Evolutionary conservation across 1,140 invertebrate species (phyloP), one percentile per base, ranked within the genome.

Genomic region (Lepidurus packardi): DNA sequence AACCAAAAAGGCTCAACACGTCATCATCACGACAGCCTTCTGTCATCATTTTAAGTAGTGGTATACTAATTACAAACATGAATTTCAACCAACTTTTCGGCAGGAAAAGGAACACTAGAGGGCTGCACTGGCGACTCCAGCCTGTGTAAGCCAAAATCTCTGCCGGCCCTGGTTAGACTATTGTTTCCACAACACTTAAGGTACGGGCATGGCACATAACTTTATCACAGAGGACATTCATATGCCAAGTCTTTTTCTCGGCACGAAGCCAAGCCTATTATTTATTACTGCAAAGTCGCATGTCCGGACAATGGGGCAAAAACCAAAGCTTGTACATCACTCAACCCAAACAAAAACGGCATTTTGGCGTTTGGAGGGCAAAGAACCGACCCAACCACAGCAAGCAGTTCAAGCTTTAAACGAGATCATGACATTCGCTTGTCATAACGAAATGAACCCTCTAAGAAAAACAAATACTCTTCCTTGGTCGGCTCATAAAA

Each of bases 211-310:
- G 53, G 21, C 53, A 65, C 21, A 65, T 13, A 13, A 65, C 53
- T n/a, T 65, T 21, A 65, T 65, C 16, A 65, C 53, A 65, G 21
- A 21, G 53, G 53, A 65, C 53, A 65, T 65, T 65, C n/a, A 65
- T 7, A 65, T 21, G 13, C 53, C 53, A 7, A 65, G 21, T n/a
- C 16, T 16, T 65, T 21, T 65, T 65, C 1, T 3, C n/a, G 53
- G 9, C 21, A 21, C 53, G 53, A 21, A n/a, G 13, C 53, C 53
- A 65, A 65, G 53, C 21, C 53, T 9, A 21, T n/a, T 65, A 65
- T 65, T 65, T 65, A 65, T 65, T 65, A 21, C 53, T 16, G 53
- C 16, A 65, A 65, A 65, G 53, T 65, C 53, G n/a, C 53, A 65
- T 65, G 53, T 13, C 53, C 21, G 53, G 53, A 65, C 10, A 21